A percentile compares a stretch with the other conserved stretches of the same genome.
Conservation (phyloP, 2,888 invertebrate genomes). For the Lagria hirta region DNA sequence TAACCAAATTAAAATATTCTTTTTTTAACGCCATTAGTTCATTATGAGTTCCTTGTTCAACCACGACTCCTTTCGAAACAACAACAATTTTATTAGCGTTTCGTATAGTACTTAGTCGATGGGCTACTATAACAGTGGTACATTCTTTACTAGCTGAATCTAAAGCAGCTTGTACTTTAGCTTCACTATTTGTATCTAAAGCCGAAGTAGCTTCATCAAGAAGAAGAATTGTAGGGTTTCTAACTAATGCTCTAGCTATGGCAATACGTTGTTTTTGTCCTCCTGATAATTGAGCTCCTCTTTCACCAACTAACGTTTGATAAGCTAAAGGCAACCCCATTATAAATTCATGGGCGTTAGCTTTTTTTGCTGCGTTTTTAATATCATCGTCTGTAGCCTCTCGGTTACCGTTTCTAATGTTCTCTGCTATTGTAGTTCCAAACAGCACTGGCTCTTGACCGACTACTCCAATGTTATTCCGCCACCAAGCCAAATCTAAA, state of each 20-base stretch:
- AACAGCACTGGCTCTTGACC: constrained; percentile 91
- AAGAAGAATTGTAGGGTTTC: constrained; percentile 76
- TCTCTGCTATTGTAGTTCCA: constrained; percentile 80
- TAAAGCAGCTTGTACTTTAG: constrained; percentile 78
- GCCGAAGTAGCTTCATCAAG: constrained; percentile 91
- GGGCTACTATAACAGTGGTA: constrained; percentile 79
- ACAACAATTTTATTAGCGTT: constrained; percentile 74
- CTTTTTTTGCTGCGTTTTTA: constrained; percentile 67
- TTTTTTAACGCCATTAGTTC: constrained; percentile 66
- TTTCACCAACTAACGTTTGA: constrained; percentile 81
- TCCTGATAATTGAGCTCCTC: constrained; percentile 81
- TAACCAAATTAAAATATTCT: constrained; percentile 71
- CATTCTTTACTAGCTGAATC: constrained; percentile 73
- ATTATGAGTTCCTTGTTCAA: constrained; percentile 71
- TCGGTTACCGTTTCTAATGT: constrained; percentile 76
- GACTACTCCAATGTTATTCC: constrained; percentile 82
- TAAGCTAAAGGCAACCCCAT: constrained; percentile 75
- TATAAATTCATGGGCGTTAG: constrained; percentile 79
- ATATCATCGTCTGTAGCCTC: constrained; percentile 68
- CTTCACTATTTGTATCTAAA: constrained; percentile 82
- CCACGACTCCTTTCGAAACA: constrained; percentile 66
- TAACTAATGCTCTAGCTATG: constrained; percentile 82
- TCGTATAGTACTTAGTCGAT: constrained; percentile 73
- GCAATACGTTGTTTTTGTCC: constrained; percentile 91
- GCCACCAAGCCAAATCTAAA: constrained; percentile 77